Percentiles rank a stretch among this genome's conserved stretches.
Conservation (phyloP, 2,113 vertebrate species). For the Hystrix brachyura region DNA sequence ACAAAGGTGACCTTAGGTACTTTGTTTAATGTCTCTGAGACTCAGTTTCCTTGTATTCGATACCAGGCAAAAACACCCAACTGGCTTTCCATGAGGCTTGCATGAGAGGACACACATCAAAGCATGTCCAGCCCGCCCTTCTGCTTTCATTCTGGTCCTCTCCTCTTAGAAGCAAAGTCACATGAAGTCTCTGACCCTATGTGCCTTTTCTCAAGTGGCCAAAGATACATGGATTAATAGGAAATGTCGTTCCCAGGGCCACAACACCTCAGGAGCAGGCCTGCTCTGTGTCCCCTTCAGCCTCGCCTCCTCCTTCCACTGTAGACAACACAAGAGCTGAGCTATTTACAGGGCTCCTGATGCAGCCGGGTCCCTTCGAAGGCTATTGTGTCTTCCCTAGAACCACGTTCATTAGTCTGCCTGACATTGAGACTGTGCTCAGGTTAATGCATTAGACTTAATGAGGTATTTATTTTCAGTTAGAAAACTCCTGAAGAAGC, state of each 20-base stretch:
- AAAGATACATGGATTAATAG: background rate
- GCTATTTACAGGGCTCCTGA: background rate
- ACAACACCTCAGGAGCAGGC: background rate
- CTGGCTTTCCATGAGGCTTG: background rate
- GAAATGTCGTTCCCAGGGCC: background rate
- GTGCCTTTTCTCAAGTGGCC: background rate
- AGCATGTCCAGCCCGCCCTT: background rate
- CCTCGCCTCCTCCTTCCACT: background rate
- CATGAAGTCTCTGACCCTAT: rapidly evolving
- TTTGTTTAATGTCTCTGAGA: background rate
- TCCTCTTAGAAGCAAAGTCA: background rate
- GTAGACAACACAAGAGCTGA: background rate
- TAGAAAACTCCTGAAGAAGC: conserved; percentile 83
- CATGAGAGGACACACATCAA: background rate
- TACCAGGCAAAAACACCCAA: background rate
- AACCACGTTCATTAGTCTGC: conserved; percentile 79
- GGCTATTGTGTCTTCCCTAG: background rate
- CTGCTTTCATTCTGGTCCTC: background rate
- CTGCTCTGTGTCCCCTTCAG: background rate
- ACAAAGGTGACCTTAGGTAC: background rate
- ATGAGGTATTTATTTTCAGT: conserved; percentile 87
- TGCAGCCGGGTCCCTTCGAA: background rate
- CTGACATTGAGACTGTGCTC: conserved; percentile 82
- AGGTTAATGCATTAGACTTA: conserved; percentile 86
- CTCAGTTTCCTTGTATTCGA: background rate